phyloP scores from a whole-genome alignment of 1,140 invertebrate species.

The Heliconius himera region DNA sequence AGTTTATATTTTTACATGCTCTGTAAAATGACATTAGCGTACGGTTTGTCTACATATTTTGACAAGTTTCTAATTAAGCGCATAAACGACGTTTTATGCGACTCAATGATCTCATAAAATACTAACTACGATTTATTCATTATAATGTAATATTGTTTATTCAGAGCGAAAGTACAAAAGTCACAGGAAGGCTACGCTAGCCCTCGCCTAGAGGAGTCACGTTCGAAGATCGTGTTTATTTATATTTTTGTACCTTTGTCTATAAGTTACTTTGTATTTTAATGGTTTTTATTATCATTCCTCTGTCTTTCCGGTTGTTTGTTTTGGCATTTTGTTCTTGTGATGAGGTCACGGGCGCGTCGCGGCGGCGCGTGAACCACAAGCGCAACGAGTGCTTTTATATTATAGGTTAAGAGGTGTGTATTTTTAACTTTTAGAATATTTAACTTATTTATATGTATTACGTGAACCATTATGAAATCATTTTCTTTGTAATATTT shows the following conservation, averaged over 20 bases:
- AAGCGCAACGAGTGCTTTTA: conserved; percentile 77
- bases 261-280: conserved; percentile 71
- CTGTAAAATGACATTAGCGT: conserved; percentile 65
- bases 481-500: conserved; percentile 80
- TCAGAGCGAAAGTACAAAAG: conserved; percentile 80
- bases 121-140: conserved; percentile 66
- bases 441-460: conserved; percentile 82
- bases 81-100: conserved; percentile 62
- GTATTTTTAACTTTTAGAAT: conserved; percentile 82
- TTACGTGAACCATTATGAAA: conserved; percentile 79
- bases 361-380: conserved; percentile 37
- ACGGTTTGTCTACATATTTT: conserved; percentile 78
- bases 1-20: conserved; percentile 64
- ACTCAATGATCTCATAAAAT: conserved; percentile 79
- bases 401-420: conserved; percentile 79
- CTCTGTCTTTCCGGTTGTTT: conserved; percentile 62
- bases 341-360: not conserved
- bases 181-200: conserved; percentile 45
- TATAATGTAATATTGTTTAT: conserved; percentile 53
- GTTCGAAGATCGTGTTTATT: conserved; percentile 62
- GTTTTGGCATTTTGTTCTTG: conserved; percentile 66
- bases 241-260: conserved; percentile 78
- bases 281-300: conserved; percentile 70
- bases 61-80: conserved; percentile 76
- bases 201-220: conserved; percentile 37